These are phyloP conservation scores for Cryptocephalus moraei DNA, from an alignment of 2,888 invertebrate genomes.

Conservation along the genomic window DNA sequence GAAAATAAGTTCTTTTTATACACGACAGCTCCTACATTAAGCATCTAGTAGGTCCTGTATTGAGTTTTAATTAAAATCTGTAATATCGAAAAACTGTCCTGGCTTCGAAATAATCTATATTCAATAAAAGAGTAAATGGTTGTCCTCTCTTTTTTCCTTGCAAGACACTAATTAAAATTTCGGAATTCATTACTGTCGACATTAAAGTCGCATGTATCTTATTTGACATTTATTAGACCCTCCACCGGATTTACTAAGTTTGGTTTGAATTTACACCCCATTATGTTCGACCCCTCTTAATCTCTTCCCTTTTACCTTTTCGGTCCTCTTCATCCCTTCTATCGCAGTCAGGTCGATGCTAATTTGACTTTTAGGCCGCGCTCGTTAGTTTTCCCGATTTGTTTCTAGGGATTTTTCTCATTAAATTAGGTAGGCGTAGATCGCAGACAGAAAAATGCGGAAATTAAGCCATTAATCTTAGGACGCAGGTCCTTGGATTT, in stretches of 20 bases:
- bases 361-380: constrained; percentile 11
- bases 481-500: not conserved
- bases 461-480: constrained; percentile 7
- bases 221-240: constrained; percentile 15
- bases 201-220: constrained; percentile 13
- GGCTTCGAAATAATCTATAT: too few species aligned
- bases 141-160: too few species aligned
- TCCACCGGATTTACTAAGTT: constrained; percentile 9
- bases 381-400: constrained; percentile 12
- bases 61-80: too few species aligned
- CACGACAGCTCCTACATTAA: too few species aligned
- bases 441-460: not conserved
- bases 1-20: too few species aligned
- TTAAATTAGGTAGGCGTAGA: constrained; percentile 8
- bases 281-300: constrained; percentile 7
- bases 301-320: constrained; percentile 1
- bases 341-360: constrained; percentile 5
- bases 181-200: constrained; percentile 7
- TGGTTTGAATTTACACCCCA: constrained; percentile 13
- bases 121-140: too few species aligned
- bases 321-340: constrained; percentile 1
- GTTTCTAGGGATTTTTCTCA: constrained; percentile 12
- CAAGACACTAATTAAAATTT: too few species aligned
- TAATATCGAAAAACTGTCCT: too few species aligned
- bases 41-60: too few species aligned